A percentile compares a stretch with the other conserved stretches of the same genome.
Evolutionary conservation across 2,888 invertebrate species (phyloP).

Genomic region (Agonopterix heracliana): DNA sequence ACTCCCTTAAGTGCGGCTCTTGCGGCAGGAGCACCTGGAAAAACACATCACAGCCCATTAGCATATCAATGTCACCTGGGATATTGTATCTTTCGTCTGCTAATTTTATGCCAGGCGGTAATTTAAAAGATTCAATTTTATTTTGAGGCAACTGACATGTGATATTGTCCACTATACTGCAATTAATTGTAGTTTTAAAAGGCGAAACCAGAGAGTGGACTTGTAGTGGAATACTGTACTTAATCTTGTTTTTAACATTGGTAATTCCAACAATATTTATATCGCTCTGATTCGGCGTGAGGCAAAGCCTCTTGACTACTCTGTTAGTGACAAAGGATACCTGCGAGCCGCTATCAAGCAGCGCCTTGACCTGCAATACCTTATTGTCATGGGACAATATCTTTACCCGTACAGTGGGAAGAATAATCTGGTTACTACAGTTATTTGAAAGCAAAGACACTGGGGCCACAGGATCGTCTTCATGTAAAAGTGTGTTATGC

Average conservation of each 20-base stretch:
- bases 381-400: conserved; percentile 6
- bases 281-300: not conserved
- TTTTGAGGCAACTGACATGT: conserved; percentile 15
- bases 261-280: conserved; percentile 6
- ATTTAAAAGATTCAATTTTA: conserved; percentile 4
- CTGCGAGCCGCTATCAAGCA: conserved; percentile 13
- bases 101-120: conserved; percentile 7
- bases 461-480: not conserved
- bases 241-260: conserved; percentile 3
- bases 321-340: conserved; percentile 5
- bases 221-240: conserved; percentile 8
- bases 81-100: conserved; percentile 11
- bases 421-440: conserved; percentile 3
- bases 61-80: conserved; percentile 11
- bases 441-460: conserved; percentile 1
- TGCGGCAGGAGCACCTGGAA: conserved; percentile 16
- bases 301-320: conserved; percentile 2
- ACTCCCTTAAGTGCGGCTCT: not conserved
- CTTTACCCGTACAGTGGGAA: conserved; percentile 11
- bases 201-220: conserved; percentile 7
- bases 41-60: conserved; percentile 14
- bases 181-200: conserved; percentile 7
- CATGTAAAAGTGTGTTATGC: conserved; percentile 11
- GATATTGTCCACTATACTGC: conserved; percentile 14
- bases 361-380: conserved; percentile 9